A percentile compares a stretch with the other conserved stretches of the same genome.
Conservation (phyloP, 1,140 invertebrate genomes). For the Phymorhynchus buccinoides region DNA sequence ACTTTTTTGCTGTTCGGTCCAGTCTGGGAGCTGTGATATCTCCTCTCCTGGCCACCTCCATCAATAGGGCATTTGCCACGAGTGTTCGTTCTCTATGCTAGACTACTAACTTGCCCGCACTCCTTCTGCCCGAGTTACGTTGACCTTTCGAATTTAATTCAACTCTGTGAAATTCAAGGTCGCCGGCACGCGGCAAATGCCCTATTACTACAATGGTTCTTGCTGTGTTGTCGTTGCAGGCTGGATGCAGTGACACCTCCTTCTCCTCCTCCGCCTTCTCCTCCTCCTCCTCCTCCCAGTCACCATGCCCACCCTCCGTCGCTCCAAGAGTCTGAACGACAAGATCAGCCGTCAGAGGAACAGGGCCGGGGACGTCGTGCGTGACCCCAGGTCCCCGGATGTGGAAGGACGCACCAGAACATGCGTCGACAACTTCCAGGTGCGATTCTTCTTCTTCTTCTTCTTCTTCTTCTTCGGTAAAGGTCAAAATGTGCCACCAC, state of each 20-base stretch:
- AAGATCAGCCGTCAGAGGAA: conserved; percentile 36
- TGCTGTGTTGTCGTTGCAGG: not conserved
- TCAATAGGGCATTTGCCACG: conserved; percentile 55
- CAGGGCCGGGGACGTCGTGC: conserved; percentile 14
- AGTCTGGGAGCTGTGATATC: too few relatives aligned
- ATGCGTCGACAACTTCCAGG: conserved; percentile 41
- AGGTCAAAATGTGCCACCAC: too few relatives aligned
- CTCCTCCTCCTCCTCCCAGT: too few relatives aligned
- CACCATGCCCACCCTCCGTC: conserved; percentile 34
- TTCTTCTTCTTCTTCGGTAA: too few relatives aligned
- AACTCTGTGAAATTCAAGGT: too few relatives aligned
- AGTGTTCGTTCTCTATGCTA: conserved; percentile 78
- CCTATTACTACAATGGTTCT: too few relatives aligned
- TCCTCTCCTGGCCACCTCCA: conserved; percentile 48
- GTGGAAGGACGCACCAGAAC: conserved; percentile 31
- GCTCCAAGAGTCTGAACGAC: conserved; percentile 39
- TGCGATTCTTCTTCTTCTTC: too few relatives aligned
- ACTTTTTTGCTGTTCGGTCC: too few relatives aligned
- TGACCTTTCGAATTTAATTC: too few relatives aligned
- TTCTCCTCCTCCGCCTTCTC: too few relatives aligned
- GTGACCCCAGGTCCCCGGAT: conserved; percentile 30
- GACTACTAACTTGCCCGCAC: not conserved
- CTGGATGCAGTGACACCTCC: not conserved
- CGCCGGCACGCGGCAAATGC: too few relatives aligned
- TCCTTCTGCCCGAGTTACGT: too few relatives aligned